Evolutionary conservation across 2,888 invertebrate genomes (phyloP), one percentile per base, ranked within the genome.

Genomic region (Calliscelio sp.): DNA sequence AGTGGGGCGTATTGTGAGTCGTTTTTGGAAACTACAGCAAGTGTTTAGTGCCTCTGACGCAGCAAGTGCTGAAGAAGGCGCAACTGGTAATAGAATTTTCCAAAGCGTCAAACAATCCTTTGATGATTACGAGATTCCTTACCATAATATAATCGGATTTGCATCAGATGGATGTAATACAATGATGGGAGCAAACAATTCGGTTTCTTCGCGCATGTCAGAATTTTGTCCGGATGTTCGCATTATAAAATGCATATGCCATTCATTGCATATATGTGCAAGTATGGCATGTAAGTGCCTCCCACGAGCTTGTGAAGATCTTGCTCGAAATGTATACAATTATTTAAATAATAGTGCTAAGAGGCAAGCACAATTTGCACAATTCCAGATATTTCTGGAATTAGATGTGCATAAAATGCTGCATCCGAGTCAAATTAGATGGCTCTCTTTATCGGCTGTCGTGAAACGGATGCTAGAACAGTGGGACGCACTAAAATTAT

Each of bases 301-400:
- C n/a, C n/a, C n/a, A n/a, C n/a, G n/a, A n/a, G n/a, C n/a, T n/a
- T 87, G 87, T 71, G 90, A 92, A 87, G 86, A 89, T 53, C 85
- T 91, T 44, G 87, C 89, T 8, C 57, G 89, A 22, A 85, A 89
- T 63, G 73, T 92, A 2, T 90, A 90, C 63, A 87, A 84, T 61
- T 87, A 84, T 63, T 86, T 90, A 8, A 84, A 86, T 11, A 53
- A 22, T 16, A 89, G 88, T 77, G 49, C 87, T 0, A 88, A 88
- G 70, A 61, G 88, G 46, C 87, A 87, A 25, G 63, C 68, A 6
- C n/a, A 61, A 24, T 85, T 88, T 10, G 7, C 16, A 20, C 38
- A 86, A 46, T 87, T 88, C 68, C 89, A 91, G 81, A 46, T 7
- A 16, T 88, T 90, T 70, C 51, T 75, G 0, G 71, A 89, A 6